phyloP scores from a whole-genome alignment of 2,113 vertebrate genomes.

The Cyanoramphus novaezelandiae region DNA sequence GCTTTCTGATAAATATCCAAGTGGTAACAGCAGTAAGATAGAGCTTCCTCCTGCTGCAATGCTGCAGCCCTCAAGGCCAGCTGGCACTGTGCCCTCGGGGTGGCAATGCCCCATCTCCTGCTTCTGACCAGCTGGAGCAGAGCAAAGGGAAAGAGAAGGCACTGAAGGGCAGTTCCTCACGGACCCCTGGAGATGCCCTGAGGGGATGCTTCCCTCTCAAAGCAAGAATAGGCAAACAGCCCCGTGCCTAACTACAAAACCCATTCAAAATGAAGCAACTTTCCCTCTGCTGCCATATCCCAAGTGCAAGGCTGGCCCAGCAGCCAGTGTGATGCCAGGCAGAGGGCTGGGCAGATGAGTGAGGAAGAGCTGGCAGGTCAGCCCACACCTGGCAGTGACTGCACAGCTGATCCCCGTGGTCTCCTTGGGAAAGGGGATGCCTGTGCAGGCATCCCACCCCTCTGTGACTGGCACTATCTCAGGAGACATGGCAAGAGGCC shows the following conservation, averaged over 20 bases:
- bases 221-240: neutral
- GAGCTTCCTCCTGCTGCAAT: neutral
- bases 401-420: neutral
- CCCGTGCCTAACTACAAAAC: neutral
- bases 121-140: neutral
- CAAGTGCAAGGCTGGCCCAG: neutral
- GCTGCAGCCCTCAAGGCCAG: neutral
- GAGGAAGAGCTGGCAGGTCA: neutral
- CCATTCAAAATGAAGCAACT: rapidly evolving
- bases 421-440: neutral
- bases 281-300: neutral
- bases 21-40: neutral
- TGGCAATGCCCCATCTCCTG: neutral
- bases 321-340: neutral
- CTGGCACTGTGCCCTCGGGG: neutral
- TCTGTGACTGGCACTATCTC: neutral
- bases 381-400: neutral
- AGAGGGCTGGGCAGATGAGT: neutral
- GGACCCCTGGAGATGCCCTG: neutral
- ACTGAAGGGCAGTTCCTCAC: neutral
- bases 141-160: neutral
- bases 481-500: neutral
- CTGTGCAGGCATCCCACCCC: neutral
- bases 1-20: neutral
- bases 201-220: neutral